Percentiles rank a stretch among this genome's conserved stretches.
Conservation (phyloP, 2,797 vertebrate species). For the Macropodus opercularis region DNA sequence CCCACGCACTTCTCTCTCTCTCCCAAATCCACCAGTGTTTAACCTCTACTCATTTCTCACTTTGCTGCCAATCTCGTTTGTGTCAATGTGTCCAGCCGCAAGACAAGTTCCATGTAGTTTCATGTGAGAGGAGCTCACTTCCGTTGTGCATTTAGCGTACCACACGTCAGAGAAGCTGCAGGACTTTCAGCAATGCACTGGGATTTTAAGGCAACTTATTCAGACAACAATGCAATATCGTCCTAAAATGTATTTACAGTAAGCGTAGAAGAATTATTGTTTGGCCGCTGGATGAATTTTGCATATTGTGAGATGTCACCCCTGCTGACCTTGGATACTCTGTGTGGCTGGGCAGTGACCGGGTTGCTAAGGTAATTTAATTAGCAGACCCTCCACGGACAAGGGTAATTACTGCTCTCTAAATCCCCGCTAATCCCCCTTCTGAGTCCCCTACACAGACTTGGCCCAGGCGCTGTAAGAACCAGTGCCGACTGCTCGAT, state of each 20-base stretch:
- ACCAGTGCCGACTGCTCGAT: constrained; percentile 38
- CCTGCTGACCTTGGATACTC: constrained; percentile 52
- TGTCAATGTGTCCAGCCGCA: constrained; percentile 3
- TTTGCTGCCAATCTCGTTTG: constrained; percentile 21
- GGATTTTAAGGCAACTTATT: too few species aligned
- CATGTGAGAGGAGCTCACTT: neutral
- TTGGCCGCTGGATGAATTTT: constrained; percentile 17
- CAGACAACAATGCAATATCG: too few species aligned
- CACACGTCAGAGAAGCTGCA: too few species aligned
- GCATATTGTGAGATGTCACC: constrained; percentile 17
- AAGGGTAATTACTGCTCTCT: constrained; percentile 77
- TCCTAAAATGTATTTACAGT: neutral
- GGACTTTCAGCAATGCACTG: too few species aligned
- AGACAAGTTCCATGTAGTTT: neutral
- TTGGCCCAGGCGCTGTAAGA: constrained; percentile 44
- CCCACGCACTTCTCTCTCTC: constrained; percentile 44
- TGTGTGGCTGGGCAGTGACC: constrained; percentile 50
- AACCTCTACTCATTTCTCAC: constrained; percentile 47
- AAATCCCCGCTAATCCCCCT: constrained; percentile 80
- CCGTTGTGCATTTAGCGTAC: neutral
- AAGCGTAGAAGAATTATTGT: neutral
- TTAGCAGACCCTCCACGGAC: constrained; percentile 72
- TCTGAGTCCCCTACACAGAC: constrained; percentile 64
- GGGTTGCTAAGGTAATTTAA: constrained; percentile 80
- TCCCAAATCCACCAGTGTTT: constrained; percentile 46